Evolutionary conservation across 2,797 vertebrate species (phyloP).

Genomic region (Microchirus variegatus): DNA sequence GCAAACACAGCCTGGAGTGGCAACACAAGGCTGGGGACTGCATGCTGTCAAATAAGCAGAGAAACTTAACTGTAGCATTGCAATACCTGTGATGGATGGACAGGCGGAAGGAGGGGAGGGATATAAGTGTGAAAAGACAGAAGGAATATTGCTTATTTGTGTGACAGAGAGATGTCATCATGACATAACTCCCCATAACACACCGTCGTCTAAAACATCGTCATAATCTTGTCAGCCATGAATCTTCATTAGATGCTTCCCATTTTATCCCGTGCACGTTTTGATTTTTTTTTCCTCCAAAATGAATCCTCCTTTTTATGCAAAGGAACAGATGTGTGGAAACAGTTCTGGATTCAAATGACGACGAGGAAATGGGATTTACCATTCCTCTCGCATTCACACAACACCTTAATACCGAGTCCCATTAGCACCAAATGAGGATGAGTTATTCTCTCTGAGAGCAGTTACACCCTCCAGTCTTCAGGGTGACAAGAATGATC

Average conservation of each 20-base stretch:
- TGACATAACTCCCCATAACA: slow-evolving; percentile 47
- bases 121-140: slow-evolving; percentile 32
- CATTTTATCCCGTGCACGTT: slow-evolving; percentile 25
- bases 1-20: slow-evolving; percentile 42
- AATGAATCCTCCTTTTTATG: slow-evolving; percentile 23
- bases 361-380: slow-evolving; percentile 63
- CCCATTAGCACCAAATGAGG: slow-evolving; percentile 71
- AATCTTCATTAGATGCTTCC: slow-evolving; percentile 60
- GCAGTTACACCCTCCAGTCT: slow-evolving; percentile 62
- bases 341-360: slow-evolving; percentile 71
- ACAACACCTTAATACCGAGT: slow-evolving; percentile 67
- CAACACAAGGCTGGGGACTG: slow-evolving; percentile 32
- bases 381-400: slow-evolving; percentile 53
- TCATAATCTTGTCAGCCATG: slow-evolving; percentile 46
- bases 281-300: neutral
- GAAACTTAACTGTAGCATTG: slow-evolving; percentile 43
- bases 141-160: slow-evolving; percentile 35
- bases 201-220: slow-evolving; percentile 16
- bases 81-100: slow-evolving; percentile 37
- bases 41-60: slow-evolving; percentile 52
- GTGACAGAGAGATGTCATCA: slow-evolving; percentile 51
- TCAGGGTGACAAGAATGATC: slow-evolving; percentile 70
- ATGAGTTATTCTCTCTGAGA: slow-evolving; percentile 68
- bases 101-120: slow-evolving; percentile 25
- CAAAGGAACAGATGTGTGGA: slow-evolving; percentile 64